phyloP scores from a whole-genome alignment of 2,888 invertebrate genomes.

The Portevinia maculata region DNA sequence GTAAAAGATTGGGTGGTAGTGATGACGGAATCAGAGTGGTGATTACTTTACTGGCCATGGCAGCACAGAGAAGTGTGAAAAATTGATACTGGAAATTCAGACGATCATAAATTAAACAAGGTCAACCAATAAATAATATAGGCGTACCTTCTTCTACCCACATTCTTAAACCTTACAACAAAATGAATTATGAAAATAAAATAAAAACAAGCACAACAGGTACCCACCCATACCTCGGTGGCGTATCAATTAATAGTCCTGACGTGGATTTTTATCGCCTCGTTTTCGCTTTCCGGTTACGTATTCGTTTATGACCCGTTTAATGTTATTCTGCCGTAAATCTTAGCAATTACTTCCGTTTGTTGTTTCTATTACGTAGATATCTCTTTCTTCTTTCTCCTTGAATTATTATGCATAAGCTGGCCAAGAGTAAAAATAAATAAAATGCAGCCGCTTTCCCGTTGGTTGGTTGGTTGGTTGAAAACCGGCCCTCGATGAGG shows the following conservation, averaged over 20 bases:
- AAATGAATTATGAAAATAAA: not conserved
- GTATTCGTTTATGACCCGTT: constrained; percentile 66
- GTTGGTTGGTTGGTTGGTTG: too few species aligned
- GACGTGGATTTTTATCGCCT: constrained; percentile 70
- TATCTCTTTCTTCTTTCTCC: constrained; percentile 13
- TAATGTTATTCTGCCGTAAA: constrained; percentile 69
- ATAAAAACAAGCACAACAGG: constrained; percentile 2
- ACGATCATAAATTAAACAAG: constrained; percentile 64
- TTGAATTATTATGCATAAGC: too few species aligned
- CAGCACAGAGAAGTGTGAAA: constrained; percentile 2
- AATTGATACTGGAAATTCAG: constrained; percentile 26
- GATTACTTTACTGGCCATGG: constrained; percentile 25
- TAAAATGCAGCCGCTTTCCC: too few species aligned
- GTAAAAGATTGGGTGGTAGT: constrained; percentile 19
- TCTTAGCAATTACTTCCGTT: constrained; percentile 72
- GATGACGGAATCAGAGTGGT: constrained; percentile 9
- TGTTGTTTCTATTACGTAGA: constrained; percentile 56
- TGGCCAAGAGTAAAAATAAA: too few species aligned
- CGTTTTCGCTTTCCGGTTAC: constrained; percentile 58
- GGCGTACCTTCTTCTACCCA: constrained; percentile 13
- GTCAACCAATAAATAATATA: constrained; percentile 63
- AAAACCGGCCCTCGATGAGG: too few species aligned
- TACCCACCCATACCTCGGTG: constrained; percentile 1
- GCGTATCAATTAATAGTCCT: constrained; percentile 69
- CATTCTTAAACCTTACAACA: not conserved